Base-by-base conservation (phyloP, 2,888 invertebrate species). In the Macropis europaea region DNA sequence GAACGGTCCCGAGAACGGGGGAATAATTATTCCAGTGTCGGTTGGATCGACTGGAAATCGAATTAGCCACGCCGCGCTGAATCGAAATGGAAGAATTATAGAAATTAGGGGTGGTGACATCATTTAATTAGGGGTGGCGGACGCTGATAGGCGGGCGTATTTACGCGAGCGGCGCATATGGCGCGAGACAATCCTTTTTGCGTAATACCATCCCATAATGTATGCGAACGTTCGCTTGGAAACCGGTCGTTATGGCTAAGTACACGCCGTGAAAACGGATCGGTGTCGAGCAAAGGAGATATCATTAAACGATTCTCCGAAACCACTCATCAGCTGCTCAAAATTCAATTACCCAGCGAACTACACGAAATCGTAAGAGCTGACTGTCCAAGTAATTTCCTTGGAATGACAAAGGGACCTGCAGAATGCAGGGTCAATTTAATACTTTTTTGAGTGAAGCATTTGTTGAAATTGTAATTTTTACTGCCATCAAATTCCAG, bases 41-140 rank as follows among this genome's bases (percentile, higher is more conserved):
- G 43, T 22, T 15, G 38, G 19, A 28, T 22, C 56, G 53, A 15
- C 53, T 40, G 38, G 52, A 83, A 85, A 87, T 84, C 70, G 76
- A 79, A 84, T 87, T 84, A 82, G 72, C 62, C 78, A 84, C 80
- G 83, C 77, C 40, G 73, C 66, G 69, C 73, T 77, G 74, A 71
- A 53, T 66, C 79, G 72, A 75, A 82, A 84, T 77, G 79, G 74
- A 79, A 76, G 82, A 86, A 84, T 84, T 76, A 77, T 73, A 77
- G 81, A 83, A 86, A 87, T 86, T 84, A 82, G 83, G 82, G 85
- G 63, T 82, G 70, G 81, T 77, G 82, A 80, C 75, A 79, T 87
- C 80, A 86, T 82, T 86, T 83, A 82, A 86, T 87, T 86, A 79
- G 70, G 59, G 74, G 64, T 73, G 28, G 7, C 9, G 15, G 28